Percentiles rank a stretch among this genome's conserved stretches.
Evolutionary conservation across 2,797 vertebrate genomes (phyloP).

Genomic region (Nothura maculosa): DNA sequence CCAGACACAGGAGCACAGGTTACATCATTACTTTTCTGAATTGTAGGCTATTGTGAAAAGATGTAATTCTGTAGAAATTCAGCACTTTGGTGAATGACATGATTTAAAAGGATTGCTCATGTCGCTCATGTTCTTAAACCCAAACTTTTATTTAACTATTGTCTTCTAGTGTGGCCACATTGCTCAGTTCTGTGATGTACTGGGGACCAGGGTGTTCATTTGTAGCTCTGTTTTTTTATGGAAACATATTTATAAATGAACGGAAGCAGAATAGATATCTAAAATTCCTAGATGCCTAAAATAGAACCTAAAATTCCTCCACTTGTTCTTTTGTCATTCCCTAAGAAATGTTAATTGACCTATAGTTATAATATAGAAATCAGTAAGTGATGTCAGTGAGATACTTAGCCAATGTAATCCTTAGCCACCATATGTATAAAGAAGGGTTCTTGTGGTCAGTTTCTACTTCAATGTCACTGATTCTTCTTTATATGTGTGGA

Average conservation of each 20-base stretch:
- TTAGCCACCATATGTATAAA: neutral
- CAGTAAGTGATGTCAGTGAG: neutral
- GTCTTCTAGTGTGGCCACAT: neutral
- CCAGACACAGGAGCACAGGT: neutral
- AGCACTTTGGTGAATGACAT: neutral
- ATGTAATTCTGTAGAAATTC: neutral
- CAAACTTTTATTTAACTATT: neutral
- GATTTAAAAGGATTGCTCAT: neutral
- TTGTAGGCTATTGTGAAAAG: neutral
- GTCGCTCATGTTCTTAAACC: neutral
- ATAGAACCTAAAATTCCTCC: neutral
- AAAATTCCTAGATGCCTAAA: neutral
- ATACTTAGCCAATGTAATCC: neutral
- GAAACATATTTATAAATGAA: neutral
- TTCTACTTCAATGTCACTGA: neutral
- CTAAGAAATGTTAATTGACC: neutral
- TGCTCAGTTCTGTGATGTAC: neutral
- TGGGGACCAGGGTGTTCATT: fast-evolving
- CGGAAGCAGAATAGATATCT: neutral
- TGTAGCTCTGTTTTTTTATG: neutral
- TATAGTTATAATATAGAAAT: neutral
- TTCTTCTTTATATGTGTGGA: neutral
- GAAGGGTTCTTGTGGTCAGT: fast-evolving
- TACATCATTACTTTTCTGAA: neutral
- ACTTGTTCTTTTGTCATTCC: fast-evolving